Evolutionary conservation across 2,797 vertebrate genomes (phyloP).

Genomic region (Gallinago stenura): DNA sequence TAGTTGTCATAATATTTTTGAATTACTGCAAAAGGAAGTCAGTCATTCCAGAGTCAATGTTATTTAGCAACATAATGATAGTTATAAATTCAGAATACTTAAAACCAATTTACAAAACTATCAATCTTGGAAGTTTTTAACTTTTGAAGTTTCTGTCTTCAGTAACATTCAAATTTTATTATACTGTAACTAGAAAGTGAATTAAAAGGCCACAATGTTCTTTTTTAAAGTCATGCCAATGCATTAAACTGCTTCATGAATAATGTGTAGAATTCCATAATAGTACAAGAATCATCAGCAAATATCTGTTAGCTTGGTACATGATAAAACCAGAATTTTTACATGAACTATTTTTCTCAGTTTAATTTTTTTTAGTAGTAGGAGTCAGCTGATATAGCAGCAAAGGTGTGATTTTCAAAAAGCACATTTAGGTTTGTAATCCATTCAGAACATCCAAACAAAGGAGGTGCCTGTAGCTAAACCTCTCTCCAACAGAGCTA

Average conservation of each 20-base stretch:
- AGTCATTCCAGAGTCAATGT: slow-evolving; percentile 78
- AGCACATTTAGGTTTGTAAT: background rate
- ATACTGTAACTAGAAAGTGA: background rate
- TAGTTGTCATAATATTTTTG: slow-evolving; percentile 81
- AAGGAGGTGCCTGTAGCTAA: background rate
- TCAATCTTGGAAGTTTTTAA: slow-evolving; percentile 66
- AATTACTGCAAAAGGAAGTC: slow-evolving; percentile 80
- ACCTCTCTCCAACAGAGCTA: background rate
- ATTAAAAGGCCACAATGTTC: slow-evolving; percentile 36
- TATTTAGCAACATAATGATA: slow-evolving; percentile 80
- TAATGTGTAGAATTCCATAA: background rate
- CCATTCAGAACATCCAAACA: background rate
- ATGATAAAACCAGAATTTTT: background rate
- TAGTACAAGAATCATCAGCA: background rate
- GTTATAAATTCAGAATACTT: slow-evolving; percentile 80
- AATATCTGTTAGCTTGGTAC: background rate
- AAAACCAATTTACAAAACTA: slow-evolving; percentile 74
- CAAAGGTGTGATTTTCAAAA: background rate
- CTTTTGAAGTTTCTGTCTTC: slow-evolving; percentile 56
- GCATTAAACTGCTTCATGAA: background rate
- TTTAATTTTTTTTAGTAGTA: background rate
- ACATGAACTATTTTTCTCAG: background rate
- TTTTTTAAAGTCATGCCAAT: slow-evolving; percentile 19
- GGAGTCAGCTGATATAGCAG: background rate
- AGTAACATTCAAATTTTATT: slow-evolving; percentile 47